Evolutionary conservation across 2,113 vertebrate genomes (phyloP), one percentile per base, ranked within the genome.

Genomic region (Embiotoca jacksoni): DNA sequence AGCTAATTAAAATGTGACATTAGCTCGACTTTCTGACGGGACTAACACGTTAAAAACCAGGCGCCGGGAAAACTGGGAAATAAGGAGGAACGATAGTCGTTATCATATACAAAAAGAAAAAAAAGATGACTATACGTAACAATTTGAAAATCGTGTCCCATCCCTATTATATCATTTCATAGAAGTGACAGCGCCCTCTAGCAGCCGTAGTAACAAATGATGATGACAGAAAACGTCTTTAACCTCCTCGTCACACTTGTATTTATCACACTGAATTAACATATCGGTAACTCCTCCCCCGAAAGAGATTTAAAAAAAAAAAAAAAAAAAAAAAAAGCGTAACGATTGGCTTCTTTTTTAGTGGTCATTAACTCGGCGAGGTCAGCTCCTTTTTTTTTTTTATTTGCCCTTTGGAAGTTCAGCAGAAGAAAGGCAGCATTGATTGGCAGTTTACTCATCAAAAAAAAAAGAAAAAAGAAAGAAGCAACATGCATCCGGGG

Each of bases 401-500:
- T 86, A 73, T 83, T 1, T 82, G 67, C 70, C 80, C 78, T 72
- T 41, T 83, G 86, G 71, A 80, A 55, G 37, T 84, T 85, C 77
- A 80, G 49, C 37, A 31, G 47, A 55, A 53, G 78, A 88, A 67
- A 75, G 58, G 75, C 71, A 36, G 65, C 85, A 89, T 83, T 82
- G 86, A 92, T 89, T 82, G 44, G 47, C 81, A 23, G 23, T 23
- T 23, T 41, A 64, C 8, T 84, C 71, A 72, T 54, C 76, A 57
- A 60, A 56, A 39, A 72, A 49, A 72, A 47, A n/a, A 44, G 44
- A 79, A 67, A 81, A 23, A 23, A 23, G 23, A 23, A 23, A 23
- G 23, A 23, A 23, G 23, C 23, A 23, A 23, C 23, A 82, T 72
- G 70, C 68, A 72, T 82, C 74, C 64, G 8, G 64, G 76, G 69